phyloP scores from a whole-genome alignment of 2,113 vertebrate species.

The Phalacrocorax pelagicus region DNA sequence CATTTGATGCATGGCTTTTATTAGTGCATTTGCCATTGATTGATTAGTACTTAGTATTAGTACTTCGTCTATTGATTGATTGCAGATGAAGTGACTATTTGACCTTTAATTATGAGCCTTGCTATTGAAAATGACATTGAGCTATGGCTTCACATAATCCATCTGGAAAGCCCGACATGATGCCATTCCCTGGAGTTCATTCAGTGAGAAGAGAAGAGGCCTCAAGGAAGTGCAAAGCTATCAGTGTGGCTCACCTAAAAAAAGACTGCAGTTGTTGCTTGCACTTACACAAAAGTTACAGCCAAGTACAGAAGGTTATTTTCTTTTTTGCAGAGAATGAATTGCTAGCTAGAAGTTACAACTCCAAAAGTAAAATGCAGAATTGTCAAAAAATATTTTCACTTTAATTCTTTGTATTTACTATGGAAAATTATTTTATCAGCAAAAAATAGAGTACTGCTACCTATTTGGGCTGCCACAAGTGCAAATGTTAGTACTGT shows the following conservation, averaged over 20 bases:
- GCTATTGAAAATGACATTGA: conserved; percentile 88
- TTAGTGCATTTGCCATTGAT: conserved; percentile 93
- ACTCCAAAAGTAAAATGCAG: background rate
- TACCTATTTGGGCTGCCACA: background rate
- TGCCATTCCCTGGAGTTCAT: conserved; percentile 85
- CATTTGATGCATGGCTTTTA: conserved; percentile 98
- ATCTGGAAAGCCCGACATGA: conserved; percentile 88
- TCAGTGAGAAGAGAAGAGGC: conserved; percentile 72
- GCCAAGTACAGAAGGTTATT: background rate
- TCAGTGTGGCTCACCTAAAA: conserved; percentile 64
- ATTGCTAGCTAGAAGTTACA: background rate
- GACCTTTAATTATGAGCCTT: conserved; percentile 97
- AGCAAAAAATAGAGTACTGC: background rate
- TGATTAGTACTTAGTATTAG: conserved; percentile 85
- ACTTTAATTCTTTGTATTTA: background rate
- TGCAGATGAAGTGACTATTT: conserved; percentile 97
- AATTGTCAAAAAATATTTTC: background rate
- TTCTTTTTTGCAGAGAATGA: background rate
- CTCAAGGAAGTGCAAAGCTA: conserved; percentile 70
- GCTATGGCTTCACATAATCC: conserved; percentile 86
- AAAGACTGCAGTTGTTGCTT: conserved; percentile 47
- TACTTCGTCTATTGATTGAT: conserved; percentile 96
- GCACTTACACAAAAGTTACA: conserved; percentile 21
- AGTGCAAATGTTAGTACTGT: background rate
- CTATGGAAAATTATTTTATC: background rate